phyloP scores from a whole-genome alignment of 2,888 invertebrate genomes.

The Drosophila cognata region DNA sequence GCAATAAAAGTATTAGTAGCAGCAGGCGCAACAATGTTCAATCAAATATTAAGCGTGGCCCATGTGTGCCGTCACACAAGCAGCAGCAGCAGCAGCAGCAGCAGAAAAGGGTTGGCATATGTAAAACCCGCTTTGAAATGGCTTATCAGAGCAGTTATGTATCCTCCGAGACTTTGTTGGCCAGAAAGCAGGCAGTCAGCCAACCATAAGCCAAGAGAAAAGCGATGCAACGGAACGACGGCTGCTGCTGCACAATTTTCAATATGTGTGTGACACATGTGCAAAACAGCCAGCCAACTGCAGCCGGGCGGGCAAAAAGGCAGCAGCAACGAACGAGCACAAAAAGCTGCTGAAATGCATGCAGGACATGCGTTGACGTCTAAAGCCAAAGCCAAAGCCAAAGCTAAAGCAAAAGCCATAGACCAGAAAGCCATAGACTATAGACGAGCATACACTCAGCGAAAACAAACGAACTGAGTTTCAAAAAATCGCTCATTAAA shows the following conservation, averaged over 20 bases:
- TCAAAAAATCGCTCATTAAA: not conserved
- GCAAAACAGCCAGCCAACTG: constrained; percentile 28
- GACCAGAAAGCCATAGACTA: constrained; percentile 34
- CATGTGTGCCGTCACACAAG: constrained; percentile 36
- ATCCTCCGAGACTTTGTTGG: constrained; percentile 57
- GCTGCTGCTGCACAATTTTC: constrained; percentile 59
- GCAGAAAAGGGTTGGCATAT: constrained; percentile 58
- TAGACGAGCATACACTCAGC: not conserved
- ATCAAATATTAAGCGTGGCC: constrained; percentile 68
- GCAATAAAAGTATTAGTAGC: constrained; percentile 72
- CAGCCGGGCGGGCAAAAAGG: constrained; percentile 7
- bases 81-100: not conserved
- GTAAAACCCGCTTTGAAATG: constrained; percentile 76
- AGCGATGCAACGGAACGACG: constrained; percentile 58
- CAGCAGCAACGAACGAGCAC: not conserved
- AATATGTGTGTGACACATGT: constrained; percentile 74
- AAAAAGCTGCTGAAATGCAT: constrained; percentile 13
- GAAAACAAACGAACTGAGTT: not conserved
- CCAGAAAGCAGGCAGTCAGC: constrained; percentile 32
- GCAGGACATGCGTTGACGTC: constrained; percentile 67
- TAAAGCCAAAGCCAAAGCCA: constrained; percentile 63
- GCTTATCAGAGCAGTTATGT: constrained; percentile 62
- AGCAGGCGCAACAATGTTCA: constrained; percentile 74
- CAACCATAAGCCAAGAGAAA: constrained; percentile 71
- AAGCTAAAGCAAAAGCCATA: constrained; percentile 46